Evolutionary conservation across 2,888 invertebrate species (phyloP).

Genomic region (Platycheirus rosarum): DNA sequence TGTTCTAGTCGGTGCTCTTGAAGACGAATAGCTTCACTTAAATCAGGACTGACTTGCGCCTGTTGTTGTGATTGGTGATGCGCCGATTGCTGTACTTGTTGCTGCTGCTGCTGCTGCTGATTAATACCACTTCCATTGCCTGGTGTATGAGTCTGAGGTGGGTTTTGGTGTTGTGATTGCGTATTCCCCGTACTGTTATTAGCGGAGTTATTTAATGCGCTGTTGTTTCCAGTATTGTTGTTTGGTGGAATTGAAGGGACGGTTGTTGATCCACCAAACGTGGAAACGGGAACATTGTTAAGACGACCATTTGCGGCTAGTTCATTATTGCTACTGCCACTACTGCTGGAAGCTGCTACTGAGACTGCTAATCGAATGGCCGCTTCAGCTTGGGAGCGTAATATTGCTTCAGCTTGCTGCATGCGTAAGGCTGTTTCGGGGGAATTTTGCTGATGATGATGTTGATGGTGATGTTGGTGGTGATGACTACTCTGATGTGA

Average conservation of each 20-base stretch:
- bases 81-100: constrained; percentile 77
- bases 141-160: constrained; percentile 59
- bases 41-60: constrained; percentile 86
- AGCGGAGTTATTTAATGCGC: constrained; percentile 40
- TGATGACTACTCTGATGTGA: constrained; percentile 76
- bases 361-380: constrained; percentile 91
- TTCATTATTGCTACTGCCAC: constrained; percentile 69
- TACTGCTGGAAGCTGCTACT: constrained; percentile 84
- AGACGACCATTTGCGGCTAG: constrained; percentile 63
- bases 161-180: constrained; percentile 88
- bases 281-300: constrained; percentile 23
- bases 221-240: constrained; percentile 45
- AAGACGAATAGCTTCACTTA: constrained; percentile 88
- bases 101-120: constrained; percentile 35
- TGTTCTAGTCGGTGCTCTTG: constrained; percentile 92
- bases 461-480: constrained; percentile 76
- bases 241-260: constrained; percentile 57
- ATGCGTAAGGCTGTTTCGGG: constrained; percentile 85
- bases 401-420: constrained; percentile 91
- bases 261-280: constrained; percentile 37
- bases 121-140: constrained; percentile 19
- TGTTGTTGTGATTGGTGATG: constrained; percentile 65
- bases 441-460: constrained; percentile 76
- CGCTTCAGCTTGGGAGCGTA: constrained; percentile 93
- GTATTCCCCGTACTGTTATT: constrained; percentile 40